Evolutionary conservation across 2,113 vertebrate species (phyloP).

Genomic region (Platichthys stellatus): DNA sequence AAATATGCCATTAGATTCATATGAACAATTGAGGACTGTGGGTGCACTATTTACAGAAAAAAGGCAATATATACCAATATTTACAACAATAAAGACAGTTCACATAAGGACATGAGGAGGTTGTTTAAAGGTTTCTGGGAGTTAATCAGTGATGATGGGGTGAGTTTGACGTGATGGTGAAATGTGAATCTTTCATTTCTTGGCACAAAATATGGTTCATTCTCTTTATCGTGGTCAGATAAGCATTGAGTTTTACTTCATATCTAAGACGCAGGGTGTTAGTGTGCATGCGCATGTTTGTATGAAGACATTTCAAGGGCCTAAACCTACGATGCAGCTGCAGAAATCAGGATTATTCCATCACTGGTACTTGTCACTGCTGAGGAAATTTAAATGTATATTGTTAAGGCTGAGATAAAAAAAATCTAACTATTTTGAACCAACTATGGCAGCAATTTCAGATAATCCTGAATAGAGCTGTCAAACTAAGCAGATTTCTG

Average conservation of each 20-base stretch:
- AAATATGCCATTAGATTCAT: slow-evolving; percentile 90
- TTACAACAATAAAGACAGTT: slow-evolving; percentile 82
- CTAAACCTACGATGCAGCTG: neutral
- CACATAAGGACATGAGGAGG: slow-evolving; percentile 69
- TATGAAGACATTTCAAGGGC: neutral
- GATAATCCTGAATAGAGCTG: neutral
- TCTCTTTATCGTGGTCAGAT: slow-evolving; percentile 6
- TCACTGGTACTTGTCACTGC: neutral
- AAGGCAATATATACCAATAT: slow-evolving; percentile 84
- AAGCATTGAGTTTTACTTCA: slow-evolving; percentile 42
- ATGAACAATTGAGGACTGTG: slow-evolving; percentile 84
- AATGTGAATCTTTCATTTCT: slow-evolving; percentile 2
- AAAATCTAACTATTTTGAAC: slow-evolving; percentile 18
- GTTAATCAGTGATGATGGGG: slow-evolving; percentile 48
- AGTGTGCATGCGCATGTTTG: neutral
- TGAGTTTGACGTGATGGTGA: slow-evolving; percentile 30
- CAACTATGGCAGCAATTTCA: neutral
- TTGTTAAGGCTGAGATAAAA: slow-evolving; percentile 11
- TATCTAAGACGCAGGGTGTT: slow-evolving; percentile 3
- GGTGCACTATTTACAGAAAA: slow-evolving; percentile 87
- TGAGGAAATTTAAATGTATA: neutral
- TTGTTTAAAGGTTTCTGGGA: slow-evolving; percentile 58
- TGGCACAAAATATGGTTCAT: slow-evolving; percentile 14
- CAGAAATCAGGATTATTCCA: slow-evolving; percentile 19
- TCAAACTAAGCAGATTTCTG: neutral